A percentile compares a stretch with the other conserved stretches of the same genome.
phyloP scores from a whole-genome alignment of 2,888 invertebrate species.

The Chymomyza caudatula region DNA sequence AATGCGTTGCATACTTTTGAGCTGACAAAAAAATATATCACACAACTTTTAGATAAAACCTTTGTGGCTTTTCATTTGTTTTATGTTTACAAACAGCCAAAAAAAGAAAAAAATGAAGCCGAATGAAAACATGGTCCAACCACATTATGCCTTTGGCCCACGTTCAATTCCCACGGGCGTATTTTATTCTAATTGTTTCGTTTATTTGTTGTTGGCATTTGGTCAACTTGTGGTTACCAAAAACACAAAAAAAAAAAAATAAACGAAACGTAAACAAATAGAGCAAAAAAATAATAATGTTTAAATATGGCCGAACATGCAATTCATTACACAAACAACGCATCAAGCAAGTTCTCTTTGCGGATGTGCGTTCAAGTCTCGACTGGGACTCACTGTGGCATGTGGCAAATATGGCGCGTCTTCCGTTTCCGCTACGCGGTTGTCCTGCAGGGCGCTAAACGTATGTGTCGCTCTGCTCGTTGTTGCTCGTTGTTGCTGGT shows the following conservation, averaged over 20 bases:
- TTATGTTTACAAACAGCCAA: background rate
- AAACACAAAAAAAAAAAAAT: background rate
- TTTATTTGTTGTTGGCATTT: constrained; percentile 59
- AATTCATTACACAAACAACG: constrained; percentile 49
- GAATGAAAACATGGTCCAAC: background rate
- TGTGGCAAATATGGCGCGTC: constrained; percentile 32
- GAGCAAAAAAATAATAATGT: constrained; percentile 34
- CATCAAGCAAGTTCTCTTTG: constrained; percentile 16
- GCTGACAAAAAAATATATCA: constrained; percentile 1
- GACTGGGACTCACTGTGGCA: background rate
- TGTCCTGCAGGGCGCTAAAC: background rate
- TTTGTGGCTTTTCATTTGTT: background rate
- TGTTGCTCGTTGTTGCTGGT: constrained; percentile 5
- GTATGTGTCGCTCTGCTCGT: constrained; percentile 11
- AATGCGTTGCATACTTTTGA: constrained; percentile 6
- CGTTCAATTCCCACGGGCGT: constrained; percentile 58
- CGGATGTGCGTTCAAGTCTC: background rate
- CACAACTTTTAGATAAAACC: background rate
- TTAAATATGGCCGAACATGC: constrained; percentile 33
- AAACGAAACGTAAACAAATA: background rate
- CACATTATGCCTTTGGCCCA: constrained; percentile 6
- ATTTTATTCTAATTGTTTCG: constrained; percentile 75
- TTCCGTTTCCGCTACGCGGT: constrained; percentile 31
- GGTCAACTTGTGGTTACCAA: constrained; percentile 29
- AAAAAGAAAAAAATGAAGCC: background rate